These are phyloP conservation scores for Trichopoda pennipes DNA, from an alignment of 2,888 invertebrate species.

Conservation along the genomic window DNA sequence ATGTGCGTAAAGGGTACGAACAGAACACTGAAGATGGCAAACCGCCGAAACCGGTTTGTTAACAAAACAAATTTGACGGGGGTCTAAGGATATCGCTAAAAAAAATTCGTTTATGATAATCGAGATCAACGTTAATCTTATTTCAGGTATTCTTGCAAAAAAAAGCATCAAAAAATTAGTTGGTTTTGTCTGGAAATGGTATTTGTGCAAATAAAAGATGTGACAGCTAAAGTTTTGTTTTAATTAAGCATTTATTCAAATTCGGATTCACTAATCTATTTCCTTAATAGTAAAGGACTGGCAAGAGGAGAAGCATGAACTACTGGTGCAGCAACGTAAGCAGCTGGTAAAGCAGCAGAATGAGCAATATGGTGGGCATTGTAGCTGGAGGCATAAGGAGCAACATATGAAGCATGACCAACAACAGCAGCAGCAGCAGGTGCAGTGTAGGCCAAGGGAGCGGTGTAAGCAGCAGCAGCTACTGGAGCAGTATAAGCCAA, in stretches of 20 bases:
- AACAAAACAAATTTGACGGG: too few species aligned
- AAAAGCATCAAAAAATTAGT: too few species aligned
- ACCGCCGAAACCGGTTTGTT: too few species aligned
- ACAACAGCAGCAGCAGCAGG: constrained; percentile 72
- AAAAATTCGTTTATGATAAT: too few species aligned
- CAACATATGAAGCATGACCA: constrained; percentile 75
- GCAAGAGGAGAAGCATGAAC: constrained; percentile 66
- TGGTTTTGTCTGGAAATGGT: too few species aligned
- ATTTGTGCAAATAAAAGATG: background rate
- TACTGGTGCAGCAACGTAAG: constrained; percentile 70
- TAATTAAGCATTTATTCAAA: too few species aligned
- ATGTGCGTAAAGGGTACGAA: too few species aligned
- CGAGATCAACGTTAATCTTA: too few species aligned
- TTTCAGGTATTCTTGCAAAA: too few species aligned
- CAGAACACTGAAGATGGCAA: too few species aligned
- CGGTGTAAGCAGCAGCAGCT: constrained; percentile 31
- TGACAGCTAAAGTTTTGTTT: background rate
- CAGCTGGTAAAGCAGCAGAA: constrained; percentile 76
- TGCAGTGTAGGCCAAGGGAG: background rate
- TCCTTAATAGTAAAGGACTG: constrained; percentile 51
- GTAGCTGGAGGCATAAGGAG: constrained; percentile 76
- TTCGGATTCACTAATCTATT: constrained; percentile 22
- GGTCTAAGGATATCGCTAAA: too few species aligned
- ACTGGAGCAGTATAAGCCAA: constrained; percentile 54
- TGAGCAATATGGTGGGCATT: constrained; percentile 74